Base-by-base conservation (phyloP, 2,888 invertebrate genomes). In the Meloe dianella region DNA sequence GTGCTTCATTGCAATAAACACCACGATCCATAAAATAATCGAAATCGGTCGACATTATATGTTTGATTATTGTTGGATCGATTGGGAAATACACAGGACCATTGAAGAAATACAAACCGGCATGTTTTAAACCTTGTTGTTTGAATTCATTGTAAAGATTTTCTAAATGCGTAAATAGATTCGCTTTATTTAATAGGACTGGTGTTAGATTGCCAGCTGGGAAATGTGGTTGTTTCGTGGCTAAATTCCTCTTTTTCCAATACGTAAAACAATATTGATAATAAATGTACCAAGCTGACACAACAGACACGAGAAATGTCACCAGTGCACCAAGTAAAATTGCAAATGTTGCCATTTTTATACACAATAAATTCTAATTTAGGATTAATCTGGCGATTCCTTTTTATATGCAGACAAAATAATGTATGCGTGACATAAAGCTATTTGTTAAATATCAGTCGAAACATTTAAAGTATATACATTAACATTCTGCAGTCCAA, bases 21-120 rank as follows among this genome's bases (percentile, higher is more conserved):
- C 64, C 67, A 54, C 67, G 29, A 38, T 67, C 67, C 5, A 64
- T 22, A 20, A 67, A 67, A 58, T 67, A 61, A 6, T 64, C 64
- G 22, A 67, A 67, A 58, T 67, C 64, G 0, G 60, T 63, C 1
- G 57, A 30, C 29, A 61, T n/a, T 20, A 67, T 61, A 5, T n/a
- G 24, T 58, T 67, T 67, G 20, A 67, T 51, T 8, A 64, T 61
- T 20, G 51, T 61, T 0, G 64, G 61, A 35, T 64, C 61, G 5
- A 67, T 61, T 17, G 67, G 67, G 0, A 67, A 14, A 27, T 64
- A 67, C 2, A 61, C 54, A 2, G 67, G 67, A 14, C 64, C 61
- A 24, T 64, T 61, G 20, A 67, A 58, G 14, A 67, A 67, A 41
- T 67, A 67, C 9, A 64, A 24, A 10, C 67, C 67, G 1, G 35